These are phyloP conservation scores for Melangyna quadrimaculata DNA, from an alignment of 2,888 invertebrate species.

Conservation along the genomic window DNA sequence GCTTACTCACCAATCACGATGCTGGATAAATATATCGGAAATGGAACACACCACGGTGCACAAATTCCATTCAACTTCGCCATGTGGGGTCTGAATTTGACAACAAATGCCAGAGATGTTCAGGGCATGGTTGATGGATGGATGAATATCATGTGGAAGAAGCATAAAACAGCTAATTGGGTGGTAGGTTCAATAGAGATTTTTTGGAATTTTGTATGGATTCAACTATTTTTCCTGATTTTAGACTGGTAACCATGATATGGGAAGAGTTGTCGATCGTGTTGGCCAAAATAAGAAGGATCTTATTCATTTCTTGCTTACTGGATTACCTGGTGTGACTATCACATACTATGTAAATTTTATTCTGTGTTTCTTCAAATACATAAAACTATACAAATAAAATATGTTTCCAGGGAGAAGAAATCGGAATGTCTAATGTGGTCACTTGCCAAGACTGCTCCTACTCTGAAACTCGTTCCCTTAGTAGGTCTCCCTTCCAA, in stretches of 20 bases:
- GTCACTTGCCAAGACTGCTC: slow-evolving; percentile 78
- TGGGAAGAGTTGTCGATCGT: slow-evolving; percentile 83
- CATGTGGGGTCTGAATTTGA: slow-evolving; percentile 82
- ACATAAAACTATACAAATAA: background rate
- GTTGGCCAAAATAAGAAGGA: slow-evolving; percentile 85
- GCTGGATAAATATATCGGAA: slow-evolving; percentile 84
- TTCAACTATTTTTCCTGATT: background rate
- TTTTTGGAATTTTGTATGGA: background rate
- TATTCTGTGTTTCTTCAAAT: background rate
- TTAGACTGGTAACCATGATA: slow-evolving; percentile 87
- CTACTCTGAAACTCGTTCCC: slow-evolving; percentile 81
- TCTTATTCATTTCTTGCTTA: slow-evolving; percentile 86
- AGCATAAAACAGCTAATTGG: slow-evolving; percentile 84
- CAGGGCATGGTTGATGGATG: slow-evolving; percentile 83
- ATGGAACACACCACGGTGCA: slow-evolving; percentile 81
- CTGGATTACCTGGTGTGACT: slow-evolving; percentile 88
- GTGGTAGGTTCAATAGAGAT: slow-evolving; percentile 82
- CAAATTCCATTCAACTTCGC: slow-evolving; percentile 87
- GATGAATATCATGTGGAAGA: slow-evolving; percentile 83
- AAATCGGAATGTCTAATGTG: slow-evolving; percentile 85
- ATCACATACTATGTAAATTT: slow-evolving; percentile 87
- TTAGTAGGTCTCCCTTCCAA: slow-evolving; percentile 84
- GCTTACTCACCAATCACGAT: slow-evolving; percentile 82
- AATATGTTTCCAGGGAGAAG: slow-evolving; percentile 83
- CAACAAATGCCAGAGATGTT: slow-evolving; percentile 83